Conservation (phyloP, 2,113 vertebrate genomes). For the Garra rufa region DNA sequence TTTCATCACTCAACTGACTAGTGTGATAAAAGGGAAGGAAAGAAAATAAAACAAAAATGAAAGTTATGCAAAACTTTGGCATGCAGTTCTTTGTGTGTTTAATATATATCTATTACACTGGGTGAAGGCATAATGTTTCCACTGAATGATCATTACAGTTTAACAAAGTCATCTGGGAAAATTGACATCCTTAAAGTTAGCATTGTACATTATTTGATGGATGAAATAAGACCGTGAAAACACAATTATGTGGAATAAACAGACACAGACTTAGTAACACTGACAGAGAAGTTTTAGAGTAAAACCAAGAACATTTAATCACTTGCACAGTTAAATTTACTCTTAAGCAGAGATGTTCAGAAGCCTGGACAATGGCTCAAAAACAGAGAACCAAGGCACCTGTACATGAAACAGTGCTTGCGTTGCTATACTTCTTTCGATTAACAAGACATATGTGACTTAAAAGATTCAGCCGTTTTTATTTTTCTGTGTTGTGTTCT, state of each 20-base stretch:
- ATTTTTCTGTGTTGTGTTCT: not conserved
- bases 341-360: not conserved
- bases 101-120: not conserved
- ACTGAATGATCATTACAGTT: not conserved
- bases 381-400: not conserved
- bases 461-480: not conserved
- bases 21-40: not conserved
- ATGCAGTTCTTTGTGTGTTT: not conserved
- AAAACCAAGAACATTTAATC: not conserved
- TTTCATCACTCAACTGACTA: not conserved
- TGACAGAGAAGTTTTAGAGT: not conserved
- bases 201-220: constrained; percentile 1
- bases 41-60: not conserved
- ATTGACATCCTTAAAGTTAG: not conserved
- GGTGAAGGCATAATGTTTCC: not conserved
- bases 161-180: not conserved
- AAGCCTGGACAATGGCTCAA: not conserved
- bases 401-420: not conserved
- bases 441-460: not conserved
- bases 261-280: not conserved
- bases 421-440: not conserved
- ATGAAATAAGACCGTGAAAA: not conserved
- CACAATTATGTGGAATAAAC: not conserved
- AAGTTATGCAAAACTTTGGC: not conserved
- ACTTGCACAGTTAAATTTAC: constrained; percentile 16